phyloP scores from a whole-genome alignment of 1,140 invertebrate genomes.

The Leptopilina clavipes region DNA sequence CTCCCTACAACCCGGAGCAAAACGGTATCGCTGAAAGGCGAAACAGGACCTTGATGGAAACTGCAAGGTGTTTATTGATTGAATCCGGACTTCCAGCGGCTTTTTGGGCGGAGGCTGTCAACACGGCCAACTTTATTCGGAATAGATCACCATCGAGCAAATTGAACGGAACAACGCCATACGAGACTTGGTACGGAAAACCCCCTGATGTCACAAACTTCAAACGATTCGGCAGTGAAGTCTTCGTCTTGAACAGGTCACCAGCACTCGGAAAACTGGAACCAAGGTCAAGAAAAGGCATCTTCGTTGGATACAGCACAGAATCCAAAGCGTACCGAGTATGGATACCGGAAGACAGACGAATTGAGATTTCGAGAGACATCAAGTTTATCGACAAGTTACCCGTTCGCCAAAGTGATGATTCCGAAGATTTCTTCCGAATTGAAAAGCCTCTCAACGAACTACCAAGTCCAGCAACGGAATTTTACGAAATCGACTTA shows the following conservation, averaged over 20 bases:
- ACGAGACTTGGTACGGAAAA: constrained; percentile 34
- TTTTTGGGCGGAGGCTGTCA: no score
- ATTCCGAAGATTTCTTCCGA: background rate
- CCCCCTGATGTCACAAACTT: constrained; percentile 31
- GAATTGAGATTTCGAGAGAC: constrained; percentile 54
- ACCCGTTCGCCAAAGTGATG: background rate
- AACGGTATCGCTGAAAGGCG: no score
- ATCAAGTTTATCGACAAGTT: constrained; percentile 50
- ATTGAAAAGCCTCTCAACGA: background rate
- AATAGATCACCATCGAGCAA: constrained; percentile 36
- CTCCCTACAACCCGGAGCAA: no score
- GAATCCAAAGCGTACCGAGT: constrained; percentile 56
- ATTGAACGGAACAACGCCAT: constrained; percentile 27
- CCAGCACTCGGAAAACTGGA: constrained; percentile 30
- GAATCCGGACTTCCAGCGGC: no score
- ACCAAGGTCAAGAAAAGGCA: constrained; percentile 39
- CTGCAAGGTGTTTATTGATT: no score
- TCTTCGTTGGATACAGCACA: constrained; percentile 54
- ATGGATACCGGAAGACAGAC: constrained; percentile 48
- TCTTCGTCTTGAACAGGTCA: constrained; percentile 22
- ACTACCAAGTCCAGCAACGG: background rate
- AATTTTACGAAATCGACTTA: background rate
- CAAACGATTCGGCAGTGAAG: constrained; percentile 36
- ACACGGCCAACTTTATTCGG: constrained; percentile 37
- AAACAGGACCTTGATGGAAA: no score